Evolutionary conservation across 2,888 invertebrate species (phyloP).

Genomic region (Tuberolachnus salignus): DNA sequence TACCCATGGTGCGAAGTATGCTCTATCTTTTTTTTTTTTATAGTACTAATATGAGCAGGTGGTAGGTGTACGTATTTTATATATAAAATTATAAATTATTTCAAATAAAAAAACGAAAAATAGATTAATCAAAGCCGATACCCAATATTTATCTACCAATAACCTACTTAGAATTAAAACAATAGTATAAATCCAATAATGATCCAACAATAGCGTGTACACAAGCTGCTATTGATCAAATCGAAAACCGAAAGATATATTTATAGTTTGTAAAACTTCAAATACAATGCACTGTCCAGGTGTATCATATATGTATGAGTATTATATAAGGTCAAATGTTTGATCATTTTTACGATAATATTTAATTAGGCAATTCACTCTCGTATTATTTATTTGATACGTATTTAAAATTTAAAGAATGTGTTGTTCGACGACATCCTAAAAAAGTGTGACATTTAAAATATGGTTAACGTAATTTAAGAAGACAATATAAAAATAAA

Average conservation of each 20-base stretch:
- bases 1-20: too few species aligned
- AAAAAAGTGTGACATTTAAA: conserved; percentile 50
- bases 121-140: background rate
- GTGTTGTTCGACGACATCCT: conserved; percentile 22
- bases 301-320: background rate
- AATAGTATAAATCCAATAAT: background rate
- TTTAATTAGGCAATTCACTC: background rate
- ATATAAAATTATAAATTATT: background rate
- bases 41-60: too few species aligned
- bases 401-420: conserved; percentile 41
- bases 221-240: conserved; percentile 21
- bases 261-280: background rate
- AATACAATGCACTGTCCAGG: conserved; percentile 20
- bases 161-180: background rate
- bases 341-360: conserved; percentile 21
- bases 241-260: conserved; percentile 11
- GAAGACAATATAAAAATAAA: conserved; percentile 32
- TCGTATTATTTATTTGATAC: background rate
- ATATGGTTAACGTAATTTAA: conserved; percentile 16
- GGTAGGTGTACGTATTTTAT: too few species aligned
- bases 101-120: background rate
- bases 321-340: conserved; percentile 1
- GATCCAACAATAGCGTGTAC: background rate
- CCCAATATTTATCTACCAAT: background rate
- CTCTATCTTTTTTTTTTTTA: too few species aligned